Conservation (phyloP, 2,797 vertebrate genomes). For the Gobionotothen gibberifrons region DNA sequence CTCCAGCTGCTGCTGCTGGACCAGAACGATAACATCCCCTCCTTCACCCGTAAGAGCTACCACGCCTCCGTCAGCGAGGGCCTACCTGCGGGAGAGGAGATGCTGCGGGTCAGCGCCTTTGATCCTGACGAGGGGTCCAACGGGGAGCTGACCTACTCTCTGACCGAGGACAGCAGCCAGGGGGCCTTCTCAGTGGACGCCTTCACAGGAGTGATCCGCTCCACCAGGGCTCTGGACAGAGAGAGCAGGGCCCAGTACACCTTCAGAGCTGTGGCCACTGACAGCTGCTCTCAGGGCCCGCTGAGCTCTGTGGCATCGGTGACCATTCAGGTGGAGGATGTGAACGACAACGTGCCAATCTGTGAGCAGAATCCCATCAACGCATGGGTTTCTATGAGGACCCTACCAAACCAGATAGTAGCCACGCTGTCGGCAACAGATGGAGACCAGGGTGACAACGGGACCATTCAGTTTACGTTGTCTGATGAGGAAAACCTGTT, state of each 20-base stretch:
- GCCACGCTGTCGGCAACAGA: slow-evolving; percentile 84
- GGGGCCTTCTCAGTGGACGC: slow-evolving; percentile 86
- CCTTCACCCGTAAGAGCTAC: slow-evolving; percentile 85
- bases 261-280: slow-evolving; percentile 87
- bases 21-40: slow-evolving; percentile 91
- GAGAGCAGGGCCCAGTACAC: slow-evolving; percentile 86
- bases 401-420: slow-evolving; percentile 77
- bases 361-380: slow-evolving; percentile 86
- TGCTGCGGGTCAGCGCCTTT: slow-evolving; percentile 84
- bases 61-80: slow-evolving; percentile 87
- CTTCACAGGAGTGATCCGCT: slow-evolving; percentile 81
- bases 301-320: slow-evolving; percentile 84
- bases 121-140: slow-evolving; percentile 89
- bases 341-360: slow-evolving; percentile 90
- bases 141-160: slow-evolving; percentile 86
- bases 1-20: slow-evolving; percentile 88
- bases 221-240: slow-evolving; percentile 83
- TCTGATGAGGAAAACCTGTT: slow-evolving; percentile 81
- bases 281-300: slow-evolving; percentile 81
- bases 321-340: slow-evolving; percentile 87
- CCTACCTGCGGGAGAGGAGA: slow-evolving; percentile 78
- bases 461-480: slow-evolving; percentile 84
- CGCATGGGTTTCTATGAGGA: slow-evolving; percentile 79
- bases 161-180: slow-evolving; percentile 83
- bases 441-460: slow-evolving; percentile 87